Evolutionary conservation across 2,113 vertebrate species (phyloP).

Genomic region (Megaceryle maxima): DNA sequence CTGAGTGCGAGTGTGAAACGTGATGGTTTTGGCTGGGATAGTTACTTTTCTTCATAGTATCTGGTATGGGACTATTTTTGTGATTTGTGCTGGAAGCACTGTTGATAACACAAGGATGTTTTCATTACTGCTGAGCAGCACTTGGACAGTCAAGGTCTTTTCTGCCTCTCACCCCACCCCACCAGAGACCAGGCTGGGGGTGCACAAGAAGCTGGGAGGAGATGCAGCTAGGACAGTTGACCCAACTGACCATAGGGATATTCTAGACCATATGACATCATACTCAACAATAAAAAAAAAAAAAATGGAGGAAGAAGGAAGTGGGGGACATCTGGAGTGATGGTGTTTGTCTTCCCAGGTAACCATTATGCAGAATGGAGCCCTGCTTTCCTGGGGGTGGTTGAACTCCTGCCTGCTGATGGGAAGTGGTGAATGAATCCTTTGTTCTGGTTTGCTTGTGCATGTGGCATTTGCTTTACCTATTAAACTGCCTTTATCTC

Average conservation of each 20-base stretch:
- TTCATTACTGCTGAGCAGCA: not conserved
- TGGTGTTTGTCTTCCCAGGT: not conserved
- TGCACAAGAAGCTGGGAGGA: not conserved
- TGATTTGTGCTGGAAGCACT: not conserved
- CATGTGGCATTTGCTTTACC: not conserved
- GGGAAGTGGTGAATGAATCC: not conserved
- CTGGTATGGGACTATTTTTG: not conserved
- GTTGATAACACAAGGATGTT: not conserved
- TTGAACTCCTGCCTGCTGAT: not conserved
- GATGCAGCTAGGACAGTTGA: not conserved
- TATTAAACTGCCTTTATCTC: not conserved
- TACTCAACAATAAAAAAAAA: not conserved
- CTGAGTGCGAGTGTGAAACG: too few species aligned
- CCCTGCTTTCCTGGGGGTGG: not conserved
- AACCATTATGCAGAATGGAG: rapidly evolving
- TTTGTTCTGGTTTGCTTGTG: not conserved
- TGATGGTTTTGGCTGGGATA: not conserved
- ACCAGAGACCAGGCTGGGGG: not conserved
- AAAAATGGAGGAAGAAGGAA: not conserved
- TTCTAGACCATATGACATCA: not conserved
- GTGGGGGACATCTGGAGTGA: not conserved
- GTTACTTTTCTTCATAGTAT: not conserved
- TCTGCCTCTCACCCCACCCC: not conserved
- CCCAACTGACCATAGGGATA: not conserved
- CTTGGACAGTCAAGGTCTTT: not conserved